Evolutionary conservation across 2,113 vertebrate genomes (phyloP).

Genomic region (Cochlearius cochlearius): DNA sequence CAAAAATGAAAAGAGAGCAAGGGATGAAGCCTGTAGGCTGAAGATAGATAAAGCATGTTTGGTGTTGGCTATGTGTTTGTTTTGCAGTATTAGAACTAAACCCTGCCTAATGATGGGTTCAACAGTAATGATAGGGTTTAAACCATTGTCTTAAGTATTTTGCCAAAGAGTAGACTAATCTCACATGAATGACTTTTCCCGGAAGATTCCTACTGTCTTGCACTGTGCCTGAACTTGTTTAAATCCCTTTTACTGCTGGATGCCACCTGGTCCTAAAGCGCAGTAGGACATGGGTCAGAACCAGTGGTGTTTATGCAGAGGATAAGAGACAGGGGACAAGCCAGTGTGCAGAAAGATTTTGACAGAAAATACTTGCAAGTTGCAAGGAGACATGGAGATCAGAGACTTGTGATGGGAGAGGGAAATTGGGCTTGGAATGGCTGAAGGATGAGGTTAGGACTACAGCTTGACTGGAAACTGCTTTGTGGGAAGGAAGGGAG

Average conservation of each 20-base stretch:
- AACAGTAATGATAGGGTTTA: background rate
- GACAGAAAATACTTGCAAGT: background rate
- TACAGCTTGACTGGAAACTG: background rate
- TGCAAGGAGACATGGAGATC: background rate
- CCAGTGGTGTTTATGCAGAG: background rate
- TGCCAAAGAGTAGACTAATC: background rate
- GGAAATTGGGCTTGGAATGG: background rate
- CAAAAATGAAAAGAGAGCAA: background rate
- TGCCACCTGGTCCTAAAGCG: background rate
- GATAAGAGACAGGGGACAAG: background rate
- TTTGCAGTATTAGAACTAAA: background rate
- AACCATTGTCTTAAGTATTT: background rate
- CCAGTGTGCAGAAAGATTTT: background rate
- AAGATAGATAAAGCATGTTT: background rate
- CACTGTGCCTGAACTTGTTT: background rate
- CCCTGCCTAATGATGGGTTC: background rate
- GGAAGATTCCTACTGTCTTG: background rate
- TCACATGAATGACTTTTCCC: background rate
- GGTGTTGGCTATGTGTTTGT: background rate
- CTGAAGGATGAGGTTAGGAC: background rate
- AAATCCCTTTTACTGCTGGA: background rate
- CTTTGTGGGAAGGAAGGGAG: background rate
- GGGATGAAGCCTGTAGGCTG: background rate
- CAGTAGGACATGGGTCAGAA: background rate
- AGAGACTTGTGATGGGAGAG: background rate